Base-by-base conservation (phyloP, 64 coral and sea anemone species). In the Montipora capricornis region DNA sequence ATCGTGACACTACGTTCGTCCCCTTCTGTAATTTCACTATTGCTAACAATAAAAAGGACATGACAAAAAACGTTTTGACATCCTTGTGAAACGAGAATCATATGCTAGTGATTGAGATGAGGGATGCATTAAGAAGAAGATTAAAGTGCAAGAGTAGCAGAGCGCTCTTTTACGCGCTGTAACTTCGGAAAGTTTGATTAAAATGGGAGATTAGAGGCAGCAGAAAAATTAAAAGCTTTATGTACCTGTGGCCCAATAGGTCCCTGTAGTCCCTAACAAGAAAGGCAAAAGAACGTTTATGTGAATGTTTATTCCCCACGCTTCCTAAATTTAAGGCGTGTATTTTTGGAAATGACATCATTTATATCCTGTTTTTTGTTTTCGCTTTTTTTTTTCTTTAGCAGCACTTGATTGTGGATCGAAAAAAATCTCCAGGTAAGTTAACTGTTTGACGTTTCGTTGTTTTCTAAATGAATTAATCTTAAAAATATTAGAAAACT, bases 221-320 rank as follows among this genome's bases (percentile, higher is more conserved):
- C 37, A 37, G 37, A 37, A 37, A 37, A 37, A 37, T 37, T 37
- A 1, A 58, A 71, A 13, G 19, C 49, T 1, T 84, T 17, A 19
- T 52, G n/a, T 78, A 93, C 91, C 91, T 93, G 91, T 47, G 91
- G 91, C 57, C 91, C 91, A 49, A 93, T 93, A 8, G 91, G 81
- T 64, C 91, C 91, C 74, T 87, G 82, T 0, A 93, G 13, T 4
- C 91, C 91, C 91, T 93, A 15, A 77, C 10, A 84, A 89, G 59
- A 49, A 89, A 59, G 77, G 48, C 50, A 58, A 89, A 89, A 12
- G 48, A 60, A 44, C 37, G 17, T 20, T n/a, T 15, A 17, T 3
- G 12, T 13, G 16, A 12, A 29, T 16, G 14, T 84, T 16, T 84
- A 48, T 20, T 6, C 7, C n/a, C 1, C 48, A 17, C 7, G 8